These are phyloP conservation scores for Chelonia mydas DNA, from an alignment of 2,797 vertebrate genomes.

Conservation along the genomic window DNA sequence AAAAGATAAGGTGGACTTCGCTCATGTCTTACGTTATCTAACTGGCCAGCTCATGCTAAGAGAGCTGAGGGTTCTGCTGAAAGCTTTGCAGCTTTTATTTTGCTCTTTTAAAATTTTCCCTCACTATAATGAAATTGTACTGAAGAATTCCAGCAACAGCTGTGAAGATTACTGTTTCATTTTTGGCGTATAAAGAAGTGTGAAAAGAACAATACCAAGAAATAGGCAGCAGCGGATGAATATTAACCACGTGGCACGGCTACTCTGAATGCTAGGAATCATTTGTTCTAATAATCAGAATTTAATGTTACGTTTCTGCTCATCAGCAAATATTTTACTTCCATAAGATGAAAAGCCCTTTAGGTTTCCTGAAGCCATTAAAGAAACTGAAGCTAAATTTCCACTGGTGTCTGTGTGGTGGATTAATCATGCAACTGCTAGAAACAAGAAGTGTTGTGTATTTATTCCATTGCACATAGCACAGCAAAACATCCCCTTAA, in stretches of 20 bases:
- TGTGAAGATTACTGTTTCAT: not conserved
- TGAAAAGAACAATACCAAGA: not conserved
- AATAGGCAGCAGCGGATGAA: not conserved
- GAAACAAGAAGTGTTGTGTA: slow-evolving; percentile 24
- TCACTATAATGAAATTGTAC: not conserved
- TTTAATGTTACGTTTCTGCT: slow-evolving; percentile 21
- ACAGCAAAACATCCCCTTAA: not conserved
- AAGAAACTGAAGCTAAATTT: not conserved
- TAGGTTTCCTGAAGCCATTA: slow-evolving; percentile 15
- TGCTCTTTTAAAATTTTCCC: not conserved
- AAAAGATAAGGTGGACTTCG: not conserved
- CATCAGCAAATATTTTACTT: not conserved
- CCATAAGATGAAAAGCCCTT: slow-evolving; percentile 6
- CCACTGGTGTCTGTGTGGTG: not conserved
- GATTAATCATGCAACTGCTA: not conserved
- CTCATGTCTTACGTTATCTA: not conserved
- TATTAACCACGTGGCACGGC: not conserved
- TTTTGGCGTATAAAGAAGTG: not conserved
- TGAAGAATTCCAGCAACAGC: not conserved
- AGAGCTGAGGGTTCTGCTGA: not conserved
- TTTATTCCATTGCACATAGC: not conserved
- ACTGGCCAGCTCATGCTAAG: not conserved
- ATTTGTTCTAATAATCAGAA: slow-evolving; percentile 3
- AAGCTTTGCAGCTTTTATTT: not conserved
- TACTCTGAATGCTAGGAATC: not conserved